phyloP scores from a whole-genome alignment of 2,888 invertebrate species.

The Netelia fuscicornis region DNA sequence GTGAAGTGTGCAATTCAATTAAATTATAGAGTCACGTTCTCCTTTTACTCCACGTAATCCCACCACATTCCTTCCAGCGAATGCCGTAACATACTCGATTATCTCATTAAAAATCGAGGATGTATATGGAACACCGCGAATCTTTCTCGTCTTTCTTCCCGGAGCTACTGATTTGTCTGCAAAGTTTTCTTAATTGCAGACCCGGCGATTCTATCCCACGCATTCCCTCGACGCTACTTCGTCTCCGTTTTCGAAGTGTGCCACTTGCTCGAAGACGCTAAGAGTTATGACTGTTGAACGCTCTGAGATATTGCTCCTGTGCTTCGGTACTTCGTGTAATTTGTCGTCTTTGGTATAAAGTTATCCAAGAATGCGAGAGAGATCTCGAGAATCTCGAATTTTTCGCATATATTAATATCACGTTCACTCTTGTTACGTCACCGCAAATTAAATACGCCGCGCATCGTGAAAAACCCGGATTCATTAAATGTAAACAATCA shows the following conservation, averaged over 20 bases:
- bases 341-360: conserved; percentile 27
- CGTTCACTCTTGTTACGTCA: background rate
- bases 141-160: background rate
- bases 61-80: background rate
- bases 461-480: background rate
- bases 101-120: conserved; percentile 2
- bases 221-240: conserved; percentile 34
- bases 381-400: background rate
- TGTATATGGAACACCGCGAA: background rate
- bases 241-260: conserved; percentile 33
- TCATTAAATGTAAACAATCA: background rate
- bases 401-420: background rate
- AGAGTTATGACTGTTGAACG: conserved; percentile 32
- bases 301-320: conserved; percentile 48
- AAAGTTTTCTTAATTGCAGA: conserved; percentile 43
- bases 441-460: conserved; percentile 14
- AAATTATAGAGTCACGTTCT: background rate
- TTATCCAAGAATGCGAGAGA: background rate
- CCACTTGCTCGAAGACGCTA: conserved; percentile 27
- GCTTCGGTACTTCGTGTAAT: conserved; percentile 32
- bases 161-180: conserved; percentile 29
- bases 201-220: background rate
- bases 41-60: background rate
- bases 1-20: background rate
- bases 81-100: background rate